These are phyloP conservation scores for Drosophila repleta DNA, from an alignment of 1,140 invertebrate species.

Conservation along the genomic window DNA sequence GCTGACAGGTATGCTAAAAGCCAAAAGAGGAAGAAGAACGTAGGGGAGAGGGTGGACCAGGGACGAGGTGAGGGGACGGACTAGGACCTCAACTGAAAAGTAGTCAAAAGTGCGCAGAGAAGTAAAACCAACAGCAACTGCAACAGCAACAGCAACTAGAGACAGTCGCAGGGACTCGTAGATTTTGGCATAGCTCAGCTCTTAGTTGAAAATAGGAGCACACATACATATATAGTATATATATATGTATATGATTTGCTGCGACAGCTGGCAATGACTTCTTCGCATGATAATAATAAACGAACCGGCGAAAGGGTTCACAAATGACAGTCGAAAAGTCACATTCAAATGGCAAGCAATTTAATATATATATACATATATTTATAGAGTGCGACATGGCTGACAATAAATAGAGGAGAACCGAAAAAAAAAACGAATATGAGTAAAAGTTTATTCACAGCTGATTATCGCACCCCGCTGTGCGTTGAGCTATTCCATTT, in stretches of 20 bases:
- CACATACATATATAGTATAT: not conserved
- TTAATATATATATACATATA: constrained; percentile 61
- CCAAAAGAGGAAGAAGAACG: constrained; percentile 60
- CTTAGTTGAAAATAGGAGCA: not conserved
- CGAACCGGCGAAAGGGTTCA: constrained; percentile 64
- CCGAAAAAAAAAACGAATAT: constrained; percentile 36
- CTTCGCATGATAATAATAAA: constrained; percentile 63
- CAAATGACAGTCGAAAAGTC: constrained; percentile 66
- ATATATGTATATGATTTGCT: constrained; percentile 39
- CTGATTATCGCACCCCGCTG: not conserved
- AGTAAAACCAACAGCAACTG: constrained; percentile 15
- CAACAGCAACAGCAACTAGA: constrained; percentile 2
- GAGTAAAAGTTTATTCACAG: constrained; percentile 10
- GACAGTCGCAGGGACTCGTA: constrained; percentile 27
- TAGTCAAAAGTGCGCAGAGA: constrained; percentile 50
- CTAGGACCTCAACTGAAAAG: constrained; percentile 25
- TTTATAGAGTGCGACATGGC: constrained; percentile 72
- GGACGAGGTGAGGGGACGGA: too few species aligned
- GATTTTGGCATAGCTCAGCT: constrained; percentile 32
- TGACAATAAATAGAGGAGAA: constrained; percentile 61
- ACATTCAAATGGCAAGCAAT: constrained; percentile 74
- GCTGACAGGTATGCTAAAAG: constrained; percentile 81
- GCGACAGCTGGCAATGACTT: constrained; percentile 79
- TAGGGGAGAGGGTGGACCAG: not conserved
- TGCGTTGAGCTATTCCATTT: not conserved